Percentiles rank a stretch among this genome's conserved stretches.
Conservation (phyloP, 2,797 vertebrate genomes). For the Cyprinodon diabolis region DNA sequence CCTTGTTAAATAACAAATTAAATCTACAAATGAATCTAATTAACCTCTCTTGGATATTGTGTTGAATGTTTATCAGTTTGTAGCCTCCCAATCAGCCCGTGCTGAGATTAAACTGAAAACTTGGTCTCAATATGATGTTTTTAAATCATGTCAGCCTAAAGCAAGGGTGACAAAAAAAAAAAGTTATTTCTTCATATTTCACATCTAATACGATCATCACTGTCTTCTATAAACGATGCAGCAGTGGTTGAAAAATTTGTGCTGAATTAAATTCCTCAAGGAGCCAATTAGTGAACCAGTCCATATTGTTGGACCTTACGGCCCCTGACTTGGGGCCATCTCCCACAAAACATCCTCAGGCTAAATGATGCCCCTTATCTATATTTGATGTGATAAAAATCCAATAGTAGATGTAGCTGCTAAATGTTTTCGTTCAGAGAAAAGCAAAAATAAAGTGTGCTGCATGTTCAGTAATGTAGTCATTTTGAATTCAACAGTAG, state of each 20-base stretch:
- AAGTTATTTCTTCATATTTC: not conserved
- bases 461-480: too few species aligned
- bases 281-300: not conserved
- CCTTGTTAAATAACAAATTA: too few species aligned
- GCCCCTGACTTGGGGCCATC: not conserved
- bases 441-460: too few species aligned
- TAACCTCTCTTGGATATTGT: not conserved
- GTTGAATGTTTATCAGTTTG: not conserved
- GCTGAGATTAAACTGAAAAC: not conserved
- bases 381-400: not conserved
- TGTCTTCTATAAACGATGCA: too few species aligned
- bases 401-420: not conserved
- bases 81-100: not conserved
- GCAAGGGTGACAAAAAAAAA: not conserved
- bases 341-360: not conserved
- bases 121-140: not conserved
- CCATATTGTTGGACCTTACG: not conserved
- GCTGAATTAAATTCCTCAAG: not conserved
- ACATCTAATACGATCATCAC: too few species aligned
- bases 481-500: too few species aligned
- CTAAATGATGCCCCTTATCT: slow-evolving; percentile 4
- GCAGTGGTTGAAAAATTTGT: not conserved
- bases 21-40: too few species aligned
- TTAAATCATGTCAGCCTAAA: not conserved
- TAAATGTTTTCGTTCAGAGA: not conserved